Conservation (phyloP, 2,113 vertebrate species). For the Pygoscelis adeliae region DNA sequence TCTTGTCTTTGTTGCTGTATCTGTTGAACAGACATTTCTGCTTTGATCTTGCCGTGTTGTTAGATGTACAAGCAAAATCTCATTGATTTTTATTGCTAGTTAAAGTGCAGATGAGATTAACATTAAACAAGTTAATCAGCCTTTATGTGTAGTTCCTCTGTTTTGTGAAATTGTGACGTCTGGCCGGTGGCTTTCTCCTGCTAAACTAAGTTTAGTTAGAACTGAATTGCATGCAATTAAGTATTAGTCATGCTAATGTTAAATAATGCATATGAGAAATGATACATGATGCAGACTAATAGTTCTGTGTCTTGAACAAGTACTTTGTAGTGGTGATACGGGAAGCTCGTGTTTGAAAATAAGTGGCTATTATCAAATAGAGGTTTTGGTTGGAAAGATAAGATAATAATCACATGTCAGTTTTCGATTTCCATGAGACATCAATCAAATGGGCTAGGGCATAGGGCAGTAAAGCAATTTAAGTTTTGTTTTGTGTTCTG, state of each 20-base stretch:
- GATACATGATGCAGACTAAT: background rate
- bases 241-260: background rate
- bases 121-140: background rate
- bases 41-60: background rate
- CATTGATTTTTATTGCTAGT: background rate
- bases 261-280: background rate
- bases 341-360: background rate
- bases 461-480: background rate
- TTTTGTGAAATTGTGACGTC: background rate
- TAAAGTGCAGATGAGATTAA: background rate
- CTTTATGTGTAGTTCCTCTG: background rate
- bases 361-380: background rate
- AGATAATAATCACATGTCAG: background rate
- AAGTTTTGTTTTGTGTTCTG: background rate
- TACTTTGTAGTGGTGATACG: background rate
- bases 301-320: background rate
- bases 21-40: background rate
- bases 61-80: background rate
- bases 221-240: background rate
- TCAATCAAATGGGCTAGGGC: background rate
- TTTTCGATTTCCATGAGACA: background rate
- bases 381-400: background rate
- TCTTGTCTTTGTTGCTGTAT: background rate
- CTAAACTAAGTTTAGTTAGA: background rate
- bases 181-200: background rate